Evolutionary conservation across 1,140 invertebrate genomes (phyloP).

Genomic region (Neodiprion lecontei): DNA sequence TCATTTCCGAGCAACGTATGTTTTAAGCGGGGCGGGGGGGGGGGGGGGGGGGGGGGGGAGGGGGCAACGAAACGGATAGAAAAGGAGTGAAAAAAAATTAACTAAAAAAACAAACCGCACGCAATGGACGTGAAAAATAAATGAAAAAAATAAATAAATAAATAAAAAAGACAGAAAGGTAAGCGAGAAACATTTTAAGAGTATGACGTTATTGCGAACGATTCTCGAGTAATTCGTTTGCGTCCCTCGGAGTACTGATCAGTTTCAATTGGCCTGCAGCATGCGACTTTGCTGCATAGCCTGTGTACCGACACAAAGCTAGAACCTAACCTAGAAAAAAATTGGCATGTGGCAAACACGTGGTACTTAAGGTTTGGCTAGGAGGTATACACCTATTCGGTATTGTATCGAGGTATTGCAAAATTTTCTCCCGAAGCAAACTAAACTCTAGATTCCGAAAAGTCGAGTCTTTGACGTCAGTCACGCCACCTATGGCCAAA

Average conservation of each 20-base stretch:
- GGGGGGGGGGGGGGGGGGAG: too few relatives aligned
- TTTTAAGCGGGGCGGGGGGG: too few relatives aligned
- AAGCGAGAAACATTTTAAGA: not conserved
- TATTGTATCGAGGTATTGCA: not conserved
- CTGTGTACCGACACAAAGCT: too few relatives aligned
- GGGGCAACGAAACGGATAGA: too few relatives aligned
- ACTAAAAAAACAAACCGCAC: not conserved
- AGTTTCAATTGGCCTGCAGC: conserved; percentile 3
- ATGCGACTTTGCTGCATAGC: too few relatives aligned
- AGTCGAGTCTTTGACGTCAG: too few relatives aligned
- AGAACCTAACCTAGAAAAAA: not conserved
- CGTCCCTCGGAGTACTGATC: conserved; percentile 37
- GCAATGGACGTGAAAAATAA: conserved; percentile 3
- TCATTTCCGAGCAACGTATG: too few relatives aligned
- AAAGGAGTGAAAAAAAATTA: too few relatives aligned
- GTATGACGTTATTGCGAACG: too few relatives aligned
- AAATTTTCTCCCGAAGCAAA: too few relatives aligned
- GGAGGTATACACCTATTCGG: conserved; percentile 15
- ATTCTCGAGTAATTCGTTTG: conserved; percentile 8
- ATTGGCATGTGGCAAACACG: conserved; percentile 35
- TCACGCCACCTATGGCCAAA: too few relatives aligned
- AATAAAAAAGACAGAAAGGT: conserved; percentile 19
- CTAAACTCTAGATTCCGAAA: too few relatives aligned
- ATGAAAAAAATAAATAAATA: not conserved
- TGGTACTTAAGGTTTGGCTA: not conserved